These are phyloP conservation scores for Mycalesis mineus DNA, from an alignment of 2,888 invertebrate species.

Conservation along the genomic window DNA sequence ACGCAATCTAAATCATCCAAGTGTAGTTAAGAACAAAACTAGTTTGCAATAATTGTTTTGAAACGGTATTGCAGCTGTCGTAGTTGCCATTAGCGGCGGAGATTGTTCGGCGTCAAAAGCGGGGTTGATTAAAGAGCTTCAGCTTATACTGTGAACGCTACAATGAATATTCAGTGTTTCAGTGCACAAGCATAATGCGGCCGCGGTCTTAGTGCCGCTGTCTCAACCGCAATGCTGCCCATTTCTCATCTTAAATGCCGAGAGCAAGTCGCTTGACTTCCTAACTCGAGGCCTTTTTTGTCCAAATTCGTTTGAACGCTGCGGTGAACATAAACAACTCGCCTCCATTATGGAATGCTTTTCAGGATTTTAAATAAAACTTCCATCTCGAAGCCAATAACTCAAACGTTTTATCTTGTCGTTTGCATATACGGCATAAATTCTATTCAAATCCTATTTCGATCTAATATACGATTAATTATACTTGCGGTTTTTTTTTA, in stretches of 20 bases:
- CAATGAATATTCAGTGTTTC: constrained; percentile 70
- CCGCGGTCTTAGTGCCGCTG: constrained; percentile 63
- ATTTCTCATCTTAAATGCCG: constrained; percentile 71
- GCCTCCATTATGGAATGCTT: not conserved
- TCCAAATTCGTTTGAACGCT: constrained; percentile 17
- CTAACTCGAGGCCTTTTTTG: constrained; percentile 23
- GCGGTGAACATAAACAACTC: constrained; percentile 4
- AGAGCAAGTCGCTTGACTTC: constrained; percentile 47
- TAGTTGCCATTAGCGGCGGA: constrained; percentile 38
- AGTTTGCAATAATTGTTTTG: constrained; percentile 30
- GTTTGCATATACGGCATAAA: no score
- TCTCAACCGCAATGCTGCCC: constrained; percentile 61
- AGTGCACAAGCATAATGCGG: constrained; percentile 65
- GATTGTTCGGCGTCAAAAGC: constrained; percentile 44
- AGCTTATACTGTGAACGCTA: constrained; percentile 48
- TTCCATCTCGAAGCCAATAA: not conserved
- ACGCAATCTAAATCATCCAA: constrained; percentile 11
- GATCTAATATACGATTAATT: no score
- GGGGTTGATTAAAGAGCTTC: constrained; percentile 63
- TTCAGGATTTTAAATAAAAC: not conserved
- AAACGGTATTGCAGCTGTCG: constrained; percentile 32
- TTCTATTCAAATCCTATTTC: no score
- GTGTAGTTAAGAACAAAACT: constrained; percentile 18
- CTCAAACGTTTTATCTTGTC: not conserved
- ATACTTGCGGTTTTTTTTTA: no score